phyloP scores from a whole-genome alignment of 30 jellyfish, hydroid and myxozoan genomes.

The Aurelia sp. region DNA sequence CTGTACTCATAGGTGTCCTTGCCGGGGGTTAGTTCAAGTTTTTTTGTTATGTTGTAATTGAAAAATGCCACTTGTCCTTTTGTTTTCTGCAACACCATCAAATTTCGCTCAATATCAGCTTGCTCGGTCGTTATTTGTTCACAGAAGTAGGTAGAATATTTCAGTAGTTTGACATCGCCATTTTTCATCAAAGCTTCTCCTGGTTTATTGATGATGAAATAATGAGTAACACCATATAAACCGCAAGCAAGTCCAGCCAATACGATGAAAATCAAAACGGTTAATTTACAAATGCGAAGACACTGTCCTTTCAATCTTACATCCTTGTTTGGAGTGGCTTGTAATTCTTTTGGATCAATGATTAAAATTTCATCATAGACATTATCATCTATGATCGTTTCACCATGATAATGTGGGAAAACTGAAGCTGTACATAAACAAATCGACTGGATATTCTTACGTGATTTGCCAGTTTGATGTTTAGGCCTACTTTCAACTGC shows the following conservation, averaged over 20 bases:
- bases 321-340: constrained; percentile 16
- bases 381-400: constrained; percentile 43
- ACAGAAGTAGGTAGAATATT: constrained; percentile 78
- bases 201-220: constrained; percentile 39
- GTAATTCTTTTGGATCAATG: constrained; percentile 55
- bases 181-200: constrained; percentile 34
- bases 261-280: constrained; percentile 4
- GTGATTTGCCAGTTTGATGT: not conserved
- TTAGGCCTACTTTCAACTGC: not conserved
- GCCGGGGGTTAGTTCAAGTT: constrained; percentile 9
- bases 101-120: constrained; percentile 26
- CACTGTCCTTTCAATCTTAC: constrained; percentile 44
- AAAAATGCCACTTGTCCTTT: constrained; percentile 27
- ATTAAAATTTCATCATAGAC: constrained; percentile 61
- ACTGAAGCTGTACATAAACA: constrained; percentile 66
- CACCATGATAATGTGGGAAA: constrained; percentile 65
- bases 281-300: constrained; percentile 32
- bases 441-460: constrained; percentile 24
- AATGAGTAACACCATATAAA: constrained; percentile 46
- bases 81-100: constrained; percentile 30
- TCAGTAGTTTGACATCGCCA: constrained; percentile 75
- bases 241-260: constrained; percentile 62
- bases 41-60: constrained; percentile 9
- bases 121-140: constrained; percentile 30
- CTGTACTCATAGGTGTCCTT: constrained; percentile 25